A percentile compares a stretch with the other conserved stretches of the same genome.
phyloP scores from a whole-genome alignment of 1,140 invertebrate genomes.

The Hesperophylax magnus region DNA sequence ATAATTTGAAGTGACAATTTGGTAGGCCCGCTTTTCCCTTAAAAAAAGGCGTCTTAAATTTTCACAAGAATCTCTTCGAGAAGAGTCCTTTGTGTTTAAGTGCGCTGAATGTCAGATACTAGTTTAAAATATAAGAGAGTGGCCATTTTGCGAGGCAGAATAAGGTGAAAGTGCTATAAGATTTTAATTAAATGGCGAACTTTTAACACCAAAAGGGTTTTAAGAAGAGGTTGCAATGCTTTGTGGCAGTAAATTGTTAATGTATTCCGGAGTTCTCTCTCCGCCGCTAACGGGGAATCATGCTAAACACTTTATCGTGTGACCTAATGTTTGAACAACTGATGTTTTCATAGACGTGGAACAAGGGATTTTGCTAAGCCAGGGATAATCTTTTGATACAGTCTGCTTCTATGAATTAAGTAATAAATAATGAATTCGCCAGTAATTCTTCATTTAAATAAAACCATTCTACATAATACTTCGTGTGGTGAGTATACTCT shows the following conservation, averaged over 20 bases:
- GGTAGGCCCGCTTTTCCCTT: neutral
- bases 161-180: slow-evolving; percentile 33
- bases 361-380: slow-evolving; percentile 1
- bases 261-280: slow-evolving; percentile 22
- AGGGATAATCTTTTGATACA: neutral
- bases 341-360: slow-evolving; percentile 26
- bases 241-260: slow-evolving; percentile 40
- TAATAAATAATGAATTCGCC: slow-evolving; percentile 12
- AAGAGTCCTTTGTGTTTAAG: slow-evolving; percentile 24
- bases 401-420: neutral
- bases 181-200: slow-evolving; percentile 42
- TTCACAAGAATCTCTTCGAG: neutral
- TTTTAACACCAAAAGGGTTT: slow-evolving; percentile 47
- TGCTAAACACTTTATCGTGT: slow-evolving; percentile 4
- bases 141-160: slow-evolving; percentile 10
- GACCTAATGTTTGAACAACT: slow-evolving; percentile 26
- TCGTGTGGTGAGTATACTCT: too few species aligned
- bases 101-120: slow-evolving; percentile 14
- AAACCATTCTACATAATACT: neutral
- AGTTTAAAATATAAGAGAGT: slow-evolving; percentile 35
- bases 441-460: neutral
- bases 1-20: too few species aligned
- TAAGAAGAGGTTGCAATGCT: slow-evolving; percentile 38
- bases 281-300: neutral
- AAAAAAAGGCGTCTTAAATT: neutral